Percentiles rank a stretch among this genome's conserved stretches.
These are phyloP conservation scores for Cremastinae sp. DNA, from an alignment of 2,888 invertebrate genomes.

Conservation along the genomic window DNA sequence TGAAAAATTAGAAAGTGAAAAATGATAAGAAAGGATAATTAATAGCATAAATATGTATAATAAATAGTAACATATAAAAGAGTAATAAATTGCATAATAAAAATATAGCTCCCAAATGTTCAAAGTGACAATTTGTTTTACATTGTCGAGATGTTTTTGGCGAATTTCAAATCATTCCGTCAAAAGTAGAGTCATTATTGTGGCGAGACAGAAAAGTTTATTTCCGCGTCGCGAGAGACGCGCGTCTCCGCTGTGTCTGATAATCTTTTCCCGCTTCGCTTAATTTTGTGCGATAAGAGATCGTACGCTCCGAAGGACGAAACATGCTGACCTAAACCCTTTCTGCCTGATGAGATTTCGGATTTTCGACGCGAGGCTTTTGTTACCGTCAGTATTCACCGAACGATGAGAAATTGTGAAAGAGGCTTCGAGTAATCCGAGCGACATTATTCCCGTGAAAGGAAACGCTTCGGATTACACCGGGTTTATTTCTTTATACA, in stretches of 20 bases:
- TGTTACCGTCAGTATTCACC: not conserved
- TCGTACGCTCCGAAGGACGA: not conserved
- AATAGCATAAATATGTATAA: too few relatives aligned
- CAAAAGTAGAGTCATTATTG: not conserved
- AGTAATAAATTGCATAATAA: too few relatives aligned
- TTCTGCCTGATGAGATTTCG: conserved; percentile 13
- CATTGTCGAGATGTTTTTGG: too few relatives aligned
- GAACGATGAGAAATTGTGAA: conserved; percentile 29
- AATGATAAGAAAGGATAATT: too few relatives aligned
- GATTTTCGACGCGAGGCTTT: conserved; percentile 23
- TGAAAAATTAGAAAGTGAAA: too few relatives aligned
- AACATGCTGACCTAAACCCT: not conserved
- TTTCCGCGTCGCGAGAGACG: not conserved
- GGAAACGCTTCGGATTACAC: conserved; percentile 2
- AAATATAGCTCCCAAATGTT: too few relatives aligned
- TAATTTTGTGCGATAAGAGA: conserved; percentile 25
- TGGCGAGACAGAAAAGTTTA: not conserved
- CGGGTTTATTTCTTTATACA: conserved; percentile 4
- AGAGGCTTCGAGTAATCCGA: conserved; percentile 24
- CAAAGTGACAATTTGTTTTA: too few relatives aligned
- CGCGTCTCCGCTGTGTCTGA: conserved; percentile 17
- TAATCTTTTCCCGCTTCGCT: conserved; percentile 19
- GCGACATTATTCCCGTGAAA: not conserved
- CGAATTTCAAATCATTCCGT: too few relatives aligned
- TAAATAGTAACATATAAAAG: too few relatives aligned